Percentiles rank a stretch among this genome's conserved stretches.
Evolutionary conservation across 2,797 vertebrate species (phyloP).

Genomic region (Chrosomus eos): DNA sequence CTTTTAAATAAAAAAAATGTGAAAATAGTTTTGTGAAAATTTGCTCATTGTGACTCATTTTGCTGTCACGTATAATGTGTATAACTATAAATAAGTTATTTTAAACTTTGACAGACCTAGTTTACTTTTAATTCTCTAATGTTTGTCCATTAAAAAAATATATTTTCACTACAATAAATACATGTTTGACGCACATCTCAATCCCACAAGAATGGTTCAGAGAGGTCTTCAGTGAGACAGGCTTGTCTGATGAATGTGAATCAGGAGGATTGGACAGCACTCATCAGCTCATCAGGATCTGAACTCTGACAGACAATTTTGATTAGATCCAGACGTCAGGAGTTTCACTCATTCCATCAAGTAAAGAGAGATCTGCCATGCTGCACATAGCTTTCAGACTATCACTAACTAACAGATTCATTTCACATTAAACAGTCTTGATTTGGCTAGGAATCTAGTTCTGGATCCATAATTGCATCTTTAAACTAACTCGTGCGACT

Average conservation of each 20-base stretch:
- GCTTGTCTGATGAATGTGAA: slow-evolving; percentile 7
- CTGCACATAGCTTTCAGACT: slow-evolving; percentile 1
- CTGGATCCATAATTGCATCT: slow-evolving; percentile 27
- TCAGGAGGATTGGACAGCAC: slow-evolving; percentile 29
- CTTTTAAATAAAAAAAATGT: too few species aligned
- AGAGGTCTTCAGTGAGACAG: slow-evolving; percentile 17
- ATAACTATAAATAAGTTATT: not conserved
- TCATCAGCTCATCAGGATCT: slow-evolving; percentile 33
- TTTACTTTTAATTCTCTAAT: not conserved
- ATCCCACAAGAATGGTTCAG: not conserved
- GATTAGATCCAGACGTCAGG: slow-evolving; percentile 16
- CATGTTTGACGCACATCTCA: not conserved
- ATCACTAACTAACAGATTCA: not conserved
- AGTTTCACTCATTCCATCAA: slow-evolving; percentile 18
- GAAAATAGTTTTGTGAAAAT: too few species aligned
- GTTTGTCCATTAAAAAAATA: not conserved
- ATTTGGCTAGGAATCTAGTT: slow-evolving; percentile 23
- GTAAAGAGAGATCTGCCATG: slow-evolving; percentile 1
- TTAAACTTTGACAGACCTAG: not conserved
- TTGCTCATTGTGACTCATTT: too few species aligned
- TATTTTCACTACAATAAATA: not conserved
- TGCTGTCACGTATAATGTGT: too few species aligned
- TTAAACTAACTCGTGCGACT: slow-evolving; percentile 7
- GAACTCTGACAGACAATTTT: slow-evolving; percentile 30
- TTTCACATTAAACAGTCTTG: slow-evolving; percentile 25